A percentile compares a stretch with the other conserved stretches of the same genome.
These are phyloP conservation scores for Mimachlamys varia DNA, from an alignment of 2,888 invertebrate species.

Conservation along the genomic window DNA sequence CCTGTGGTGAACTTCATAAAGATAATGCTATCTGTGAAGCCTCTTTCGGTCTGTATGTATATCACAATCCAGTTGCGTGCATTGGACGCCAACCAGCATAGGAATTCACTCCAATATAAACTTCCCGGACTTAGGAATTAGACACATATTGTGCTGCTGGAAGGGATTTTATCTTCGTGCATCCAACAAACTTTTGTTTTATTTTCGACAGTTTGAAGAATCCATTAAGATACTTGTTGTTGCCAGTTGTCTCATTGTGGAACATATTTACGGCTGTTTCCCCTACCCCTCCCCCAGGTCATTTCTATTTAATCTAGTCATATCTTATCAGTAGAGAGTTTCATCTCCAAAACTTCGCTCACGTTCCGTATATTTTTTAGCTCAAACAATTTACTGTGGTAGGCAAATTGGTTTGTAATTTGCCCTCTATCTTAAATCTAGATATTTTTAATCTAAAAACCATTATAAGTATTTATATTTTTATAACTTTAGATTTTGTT, in stretches of 20 bases:
- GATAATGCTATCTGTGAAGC: neutral
- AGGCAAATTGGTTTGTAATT: constrained; percentile 32
- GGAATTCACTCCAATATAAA: neutral
- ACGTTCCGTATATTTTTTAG: neutral
- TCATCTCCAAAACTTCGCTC: neutral
- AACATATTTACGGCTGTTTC: neutral
- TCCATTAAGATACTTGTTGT: neutral
- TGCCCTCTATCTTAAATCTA: neutral
- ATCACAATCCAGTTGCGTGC: constrained; percentile 23
- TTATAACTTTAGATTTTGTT: neutral
- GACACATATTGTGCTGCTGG: neutral
- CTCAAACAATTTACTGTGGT: constrained; percentile 5
- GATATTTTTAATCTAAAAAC: constrained; percentile 8
- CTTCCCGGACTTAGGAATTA: neutral
- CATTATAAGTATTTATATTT: neutral
- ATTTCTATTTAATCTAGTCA: neutral
- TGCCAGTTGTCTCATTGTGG: neutral
- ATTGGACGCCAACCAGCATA: neutral
- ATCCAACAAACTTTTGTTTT: neutral
- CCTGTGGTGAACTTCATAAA: neutral
- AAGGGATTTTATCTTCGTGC: neutral
- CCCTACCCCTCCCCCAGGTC: neutral
- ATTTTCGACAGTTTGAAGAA: neutral
- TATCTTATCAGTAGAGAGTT: neutral
- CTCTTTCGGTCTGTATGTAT: neutral